phyloP scores from a whole-genome alignment of 1,140 invertebrate species.

The Saxidomus purpurata region DNA sequence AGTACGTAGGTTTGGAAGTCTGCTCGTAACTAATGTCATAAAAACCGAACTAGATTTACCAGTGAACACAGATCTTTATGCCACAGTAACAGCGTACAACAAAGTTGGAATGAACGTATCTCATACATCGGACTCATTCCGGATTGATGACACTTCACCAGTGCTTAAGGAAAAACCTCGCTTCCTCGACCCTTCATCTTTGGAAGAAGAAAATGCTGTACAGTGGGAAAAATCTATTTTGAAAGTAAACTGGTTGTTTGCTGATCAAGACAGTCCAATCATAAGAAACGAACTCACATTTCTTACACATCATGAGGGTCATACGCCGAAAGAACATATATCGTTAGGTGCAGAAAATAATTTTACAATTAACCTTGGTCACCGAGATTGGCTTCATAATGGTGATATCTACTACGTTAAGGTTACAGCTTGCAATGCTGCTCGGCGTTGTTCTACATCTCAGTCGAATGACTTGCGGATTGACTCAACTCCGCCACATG shows the following conservation, averaged over 20 bases:
- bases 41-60: constrained; percentile 61
- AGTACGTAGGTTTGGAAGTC: neutral
- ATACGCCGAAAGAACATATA: constrained; percentile 40
- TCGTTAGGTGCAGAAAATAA: neutral
- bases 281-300: constrained; percentile 60
- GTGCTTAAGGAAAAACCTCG: constrained; percentile 1
- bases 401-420: constrained; percentile 34
- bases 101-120: constrained; percentile 61
- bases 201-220: neutral
- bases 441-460: constrained; percentile 31
- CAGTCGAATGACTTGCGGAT: constrained; percentile 15
- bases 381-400: neutral
- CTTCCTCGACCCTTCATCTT: neutral
- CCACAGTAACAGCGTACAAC: constrained; percentile 72
- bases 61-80: constrained; percentile 51
- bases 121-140: constrained; percentile 65
- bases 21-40: constrained; percentile 45
- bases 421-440: constrained; percentile 42
- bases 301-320: constrained; percentile 61
- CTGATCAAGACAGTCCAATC: constrained; percentile 74
- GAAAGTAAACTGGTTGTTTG: constrained; percentile 70
- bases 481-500: constrained; percentile 50
- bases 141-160: constrained; percentile 66
- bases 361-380: neutral
- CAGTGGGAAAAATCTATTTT: constrained; percentile 70